phyloP scores from a whole-genome alignment of 2,797 vertebrate genomes.

The Buphagus erythrorhynchus region DNA sequence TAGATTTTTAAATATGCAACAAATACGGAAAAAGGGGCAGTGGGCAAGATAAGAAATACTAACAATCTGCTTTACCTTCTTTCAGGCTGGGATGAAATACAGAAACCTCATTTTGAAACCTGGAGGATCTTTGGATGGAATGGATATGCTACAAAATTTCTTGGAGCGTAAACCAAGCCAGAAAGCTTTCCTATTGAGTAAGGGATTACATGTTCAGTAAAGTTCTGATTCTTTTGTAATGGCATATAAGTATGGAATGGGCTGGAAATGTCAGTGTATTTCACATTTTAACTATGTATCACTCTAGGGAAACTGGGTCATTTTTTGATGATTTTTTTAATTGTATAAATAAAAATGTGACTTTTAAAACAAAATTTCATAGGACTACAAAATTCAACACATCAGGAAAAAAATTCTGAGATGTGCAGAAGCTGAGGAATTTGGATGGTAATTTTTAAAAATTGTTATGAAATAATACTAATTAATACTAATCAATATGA shows the following conservation, averaged over 20 bases:
- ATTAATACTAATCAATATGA: not conserved
- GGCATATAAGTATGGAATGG: not conserved
- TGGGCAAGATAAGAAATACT: not conserved
- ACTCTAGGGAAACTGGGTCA: not conserved
- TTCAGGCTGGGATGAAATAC: constrained; percentile 92
- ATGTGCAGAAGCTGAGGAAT: not conserved
- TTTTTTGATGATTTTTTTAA: not conserved
- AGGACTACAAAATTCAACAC: not conserved
- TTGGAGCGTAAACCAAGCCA: constrained; percentile 89
- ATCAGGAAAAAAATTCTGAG: not conserved
- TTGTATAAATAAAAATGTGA: not conserved
- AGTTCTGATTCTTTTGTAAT: constrained; percentile 28
- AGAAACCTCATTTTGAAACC: constrained; percentile 89
- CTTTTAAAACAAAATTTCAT: not conserved
- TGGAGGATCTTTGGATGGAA: constrained; percentile 90
- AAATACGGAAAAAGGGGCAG: not conserved
- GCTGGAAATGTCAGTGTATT: constrained; percentile 10
- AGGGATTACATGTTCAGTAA: constrained; percentile 82
- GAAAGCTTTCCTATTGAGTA: constrained; percentile 91
- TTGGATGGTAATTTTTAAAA: not conserved
- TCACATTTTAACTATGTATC: not conserved
- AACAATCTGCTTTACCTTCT: constrained; percentile 67
- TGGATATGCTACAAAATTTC: constrained; percentile 90
- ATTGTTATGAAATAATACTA: not conserved
- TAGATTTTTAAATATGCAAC: not conserved